These are phyloP conservation scores for Zalophus californianus DNA, from an alignment of 2,797 vertebrate genomes.

Conservation along the genomic window DNA sequence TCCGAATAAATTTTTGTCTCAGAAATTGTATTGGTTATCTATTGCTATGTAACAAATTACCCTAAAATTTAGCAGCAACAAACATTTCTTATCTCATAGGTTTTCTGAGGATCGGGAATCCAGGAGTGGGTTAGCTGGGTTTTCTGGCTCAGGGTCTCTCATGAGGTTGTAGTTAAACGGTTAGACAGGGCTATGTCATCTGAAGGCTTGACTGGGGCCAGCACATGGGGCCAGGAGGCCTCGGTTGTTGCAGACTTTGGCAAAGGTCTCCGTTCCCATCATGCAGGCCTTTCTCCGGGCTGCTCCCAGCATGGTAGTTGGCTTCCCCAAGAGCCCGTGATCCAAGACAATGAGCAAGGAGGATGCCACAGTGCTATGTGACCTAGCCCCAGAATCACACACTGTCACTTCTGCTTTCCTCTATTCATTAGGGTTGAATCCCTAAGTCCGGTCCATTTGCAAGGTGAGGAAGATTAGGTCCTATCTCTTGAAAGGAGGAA, in stretches of 20 bases:
- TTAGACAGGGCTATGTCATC: not conserved
- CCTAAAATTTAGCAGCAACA: not conserved
- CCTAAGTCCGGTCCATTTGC: not conserved
- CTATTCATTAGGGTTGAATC: not conserved
- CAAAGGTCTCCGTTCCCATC: not conserved
- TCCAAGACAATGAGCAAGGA: not conserved
- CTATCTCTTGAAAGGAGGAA: not conserved
- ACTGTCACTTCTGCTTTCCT: not conserved
- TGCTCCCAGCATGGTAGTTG: not conserved
- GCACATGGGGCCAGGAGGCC: fast-evolving
- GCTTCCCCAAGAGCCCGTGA: not conserved
- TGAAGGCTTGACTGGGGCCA: not conserved
- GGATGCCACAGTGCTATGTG: not conserved
- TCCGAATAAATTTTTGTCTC: slow-evolving; percentile 30
- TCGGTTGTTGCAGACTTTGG: not conserved
- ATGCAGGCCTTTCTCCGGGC: not conserved
- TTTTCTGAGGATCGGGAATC: not conserved
- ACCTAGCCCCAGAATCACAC: not conserved
- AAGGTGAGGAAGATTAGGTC: not conserved
- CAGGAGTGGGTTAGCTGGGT: not conserved
- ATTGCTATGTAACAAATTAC: not conserved
- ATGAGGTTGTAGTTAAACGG: not conserved
- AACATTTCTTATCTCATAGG: not conserved
- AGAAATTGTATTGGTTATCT: not conserved
- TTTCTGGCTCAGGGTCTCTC: not conserved